A percentile compares a stretch with the other conserved stretches of the same genome.
Conservation (phyloP, 2,113 vertebrate genomes). For the Sciurus niger region DNA sequence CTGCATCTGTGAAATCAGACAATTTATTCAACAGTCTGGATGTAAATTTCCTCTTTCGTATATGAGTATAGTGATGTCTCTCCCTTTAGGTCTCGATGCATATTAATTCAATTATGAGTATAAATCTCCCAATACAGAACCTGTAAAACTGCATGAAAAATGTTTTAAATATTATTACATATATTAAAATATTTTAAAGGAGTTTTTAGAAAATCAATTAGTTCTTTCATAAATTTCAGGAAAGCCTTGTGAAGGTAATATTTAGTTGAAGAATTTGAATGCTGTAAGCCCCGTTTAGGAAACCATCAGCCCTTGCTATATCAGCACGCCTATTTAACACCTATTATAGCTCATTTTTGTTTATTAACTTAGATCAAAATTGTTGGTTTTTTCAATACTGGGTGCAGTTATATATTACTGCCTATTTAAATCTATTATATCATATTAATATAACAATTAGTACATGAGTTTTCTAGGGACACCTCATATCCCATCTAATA, state of each 20-base stretch:
- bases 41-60: neutral
- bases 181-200: neutral
- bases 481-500: neutral
- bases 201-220: neutral
- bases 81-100: neutral
- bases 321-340: neutral
- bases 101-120: conserved; percentile 18
- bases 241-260: neutral
- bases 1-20: neutral
- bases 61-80: neutral
- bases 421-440: neutral
- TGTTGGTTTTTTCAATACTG: neutral
- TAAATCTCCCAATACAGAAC: neutral
- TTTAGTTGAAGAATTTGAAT: neutral
- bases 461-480: too few species aligned
- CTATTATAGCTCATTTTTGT: neutral
- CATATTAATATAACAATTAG: neutral
- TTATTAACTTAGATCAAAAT: neutral
- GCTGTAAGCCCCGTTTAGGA: neutral
- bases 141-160: neutral
- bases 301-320: neutral
- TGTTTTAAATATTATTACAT: neutral
- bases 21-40: neutral
- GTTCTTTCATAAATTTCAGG: neutral
- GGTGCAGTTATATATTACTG: neutral